Percentiles rank a stretch among this genome's conserved stretches.
These are phyloP conservation scores for Heliconius hermathena DNA, from an alignment of 1,140 invertebrate species.

Conservation along the genomic window DNA sequence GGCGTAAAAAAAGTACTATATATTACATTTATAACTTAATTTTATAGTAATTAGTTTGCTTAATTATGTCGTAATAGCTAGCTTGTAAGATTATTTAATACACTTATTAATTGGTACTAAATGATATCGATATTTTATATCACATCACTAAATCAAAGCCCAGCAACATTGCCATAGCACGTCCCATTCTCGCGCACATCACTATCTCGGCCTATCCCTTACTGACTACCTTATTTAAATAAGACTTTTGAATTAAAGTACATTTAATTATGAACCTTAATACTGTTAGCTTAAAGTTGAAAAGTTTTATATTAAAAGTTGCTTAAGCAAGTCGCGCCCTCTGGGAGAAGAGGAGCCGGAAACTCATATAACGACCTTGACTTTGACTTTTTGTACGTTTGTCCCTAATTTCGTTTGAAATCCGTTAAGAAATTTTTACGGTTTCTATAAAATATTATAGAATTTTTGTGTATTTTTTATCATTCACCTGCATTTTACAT, in stretches of 20 bases:
- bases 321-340: slow-evolving; percentile 62
- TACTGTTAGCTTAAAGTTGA: slow-evolving; percentile 43
- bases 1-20: too few species aligned
- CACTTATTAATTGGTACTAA: too few species aligned
- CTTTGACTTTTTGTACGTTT: slow-evolving; percentile 37
- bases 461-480: neutral
- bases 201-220: slow-evolving; percentile 50
- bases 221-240: slow-evolving; percentile 79
- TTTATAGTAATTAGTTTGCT: too few species aligned
- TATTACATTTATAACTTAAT: too few species aligned
- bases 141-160: slow-evolving; percentile 56
- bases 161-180: slow-evolving; percentile 63
- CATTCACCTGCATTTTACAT: too few species aligned
- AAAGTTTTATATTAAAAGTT: slow-evolving; percentile 51
- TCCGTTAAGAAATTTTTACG: neutral
- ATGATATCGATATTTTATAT: neutral
- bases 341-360: slow-evolving; percentile 66
- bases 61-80: too few species aligned
- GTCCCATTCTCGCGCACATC: slow-evolving; percentile 54
- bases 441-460: slow-evolving; percentile 1
- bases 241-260: slow-evolving; percentile 49
- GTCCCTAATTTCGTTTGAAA: slow-evolving; percentile 8
- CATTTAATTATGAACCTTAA: slow-evolving; percentile 52
- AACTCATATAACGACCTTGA: slow-evolving; percentile 45
- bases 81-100: too few species aligned